Conservation (phyloP, 2,797 vertebrate genomes). For the Atherinosoma microstoma region DNA sequence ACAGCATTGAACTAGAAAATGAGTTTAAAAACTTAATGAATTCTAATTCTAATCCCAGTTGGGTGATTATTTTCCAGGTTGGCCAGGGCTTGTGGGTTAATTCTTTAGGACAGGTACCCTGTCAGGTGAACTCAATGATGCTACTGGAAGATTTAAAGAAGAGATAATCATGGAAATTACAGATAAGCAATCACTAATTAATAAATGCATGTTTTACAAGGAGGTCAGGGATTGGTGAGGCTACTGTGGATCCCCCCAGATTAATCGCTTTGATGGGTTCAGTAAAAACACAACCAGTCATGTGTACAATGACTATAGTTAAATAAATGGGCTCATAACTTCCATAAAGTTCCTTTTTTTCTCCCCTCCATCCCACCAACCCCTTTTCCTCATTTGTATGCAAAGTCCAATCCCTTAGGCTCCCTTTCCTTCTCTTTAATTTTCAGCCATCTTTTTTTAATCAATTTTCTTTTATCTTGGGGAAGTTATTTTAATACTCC, state of each 20-base stretch:
- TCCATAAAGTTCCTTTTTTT: slow-evolving; percentile 77
- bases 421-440: slow-evolving; percentile 82
- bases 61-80: slow-evolving; percentile 48
- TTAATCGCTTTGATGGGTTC: slow-evolving; percentile 78
- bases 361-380: slow-evolving; percentile 54
- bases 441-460: slow-evolving; percentile 86
- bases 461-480: slow-evolving; percentile 86
- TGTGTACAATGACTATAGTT: slow-evolving; percentile 74
- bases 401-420: slow-evolving; percentile 82
- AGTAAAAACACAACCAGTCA: slow-evolving; percentile 72
- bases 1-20: slow-evolving; percentile 49
- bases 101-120: slow-evolving; percentile 48
- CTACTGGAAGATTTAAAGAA: slow-evolving; percentile 71
- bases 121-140: slow-evolving; percentile 63
- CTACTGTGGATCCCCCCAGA: slow-evolving; percentile 71
- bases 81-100: slow-evolving; percentile 30
- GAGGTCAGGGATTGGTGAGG: slow-evolving; percentile 74
- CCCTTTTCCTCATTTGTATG: slow-evolving; percentile 82
- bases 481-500: slow-evolving; percentile 87
- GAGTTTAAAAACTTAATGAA: slow-evolving; percentile 66
- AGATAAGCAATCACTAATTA: slow-evolving; percentile 77
- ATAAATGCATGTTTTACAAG: slow-evolving; percentile 80
- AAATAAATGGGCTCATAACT: slow-evolving; percentile 83
- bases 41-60: slow-evolving; percentile 57
- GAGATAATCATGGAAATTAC: slow-evolving; percentile 78